phyloP scores from a whole-genome alignment of 92 coral and sea anemone genomes.

The Paramuricea clavata region DNA sequence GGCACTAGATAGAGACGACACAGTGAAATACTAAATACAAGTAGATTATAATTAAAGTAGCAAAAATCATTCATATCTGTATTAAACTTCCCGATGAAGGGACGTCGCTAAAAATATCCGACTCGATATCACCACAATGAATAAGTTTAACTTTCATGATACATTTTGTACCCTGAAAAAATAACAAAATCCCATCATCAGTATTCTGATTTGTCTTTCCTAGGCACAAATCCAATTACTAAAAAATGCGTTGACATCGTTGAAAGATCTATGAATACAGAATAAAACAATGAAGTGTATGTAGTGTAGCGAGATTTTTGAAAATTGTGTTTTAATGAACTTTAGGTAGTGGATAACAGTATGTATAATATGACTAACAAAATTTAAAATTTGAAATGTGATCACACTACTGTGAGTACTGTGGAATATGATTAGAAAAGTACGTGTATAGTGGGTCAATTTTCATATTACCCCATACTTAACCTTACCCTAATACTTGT shows the following conservation, averaged over 20 bases:
- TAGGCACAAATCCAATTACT: constrained; percentile 89
- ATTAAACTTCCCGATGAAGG: no score
- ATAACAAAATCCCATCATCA: background rate
- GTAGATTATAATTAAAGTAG: no score
- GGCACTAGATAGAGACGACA: no score
- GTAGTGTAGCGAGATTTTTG: constrained; percentile 15
- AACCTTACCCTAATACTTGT: background rate
- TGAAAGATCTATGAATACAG: constrained; percentile 78
- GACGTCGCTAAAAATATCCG: no score
- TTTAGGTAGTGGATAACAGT: background rate
- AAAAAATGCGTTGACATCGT: constrained; percentile 79
- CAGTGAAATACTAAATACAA: no score
- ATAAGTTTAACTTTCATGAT: no score
- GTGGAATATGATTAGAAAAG: background rate
- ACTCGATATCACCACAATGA: background rate
- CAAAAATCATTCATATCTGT: no score
- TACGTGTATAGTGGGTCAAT: no score
- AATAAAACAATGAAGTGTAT: background rate
- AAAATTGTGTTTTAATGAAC: background rate
- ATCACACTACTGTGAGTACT: background rate
- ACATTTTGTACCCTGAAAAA: no score
- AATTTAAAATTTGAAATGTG: background rate
- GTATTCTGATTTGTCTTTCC: background rate
- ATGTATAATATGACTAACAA: constrained; percentile 1
- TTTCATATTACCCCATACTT: no score